These are phyloP conservation scores for Geodia barretti DNA, from an alignment of 37 sponge, comb jelly and placozoan genomes.

Conservation along the genomic window DNA sequence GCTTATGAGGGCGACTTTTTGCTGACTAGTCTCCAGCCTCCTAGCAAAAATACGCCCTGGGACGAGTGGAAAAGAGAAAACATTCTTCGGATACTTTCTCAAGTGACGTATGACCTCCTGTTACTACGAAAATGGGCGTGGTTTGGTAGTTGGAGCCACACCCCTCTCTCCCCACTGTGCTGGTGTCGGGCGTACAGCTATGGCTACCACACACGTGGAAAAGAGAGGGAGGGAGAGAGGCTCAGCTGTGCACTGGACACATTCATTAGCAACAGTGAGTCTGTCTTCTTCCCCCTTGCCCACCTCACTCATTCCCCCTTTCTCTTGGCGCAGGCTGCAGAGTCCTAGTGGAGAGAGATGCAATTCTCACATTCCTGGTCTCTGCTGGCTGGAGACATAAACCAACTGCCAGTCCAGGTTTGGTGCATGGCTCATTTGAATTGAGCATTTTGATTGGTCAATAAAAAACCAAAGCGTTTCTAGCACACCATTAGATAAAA, in stretches of 20 bases:
- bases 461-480: too few species aligned
- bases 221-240: conserved; percentile 20
- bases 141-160: conserved; percentile 29
- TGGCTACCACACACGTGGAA: neutral
- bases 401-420: too few species aligned
- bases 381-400: neutral
- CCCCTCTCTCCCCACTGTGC: conserved; percentile 6
- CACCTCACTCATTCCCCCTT: neutral
- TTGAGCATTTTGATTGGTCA: too few species aligned
- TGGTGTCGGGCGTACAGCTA: conserved; percentile 1
- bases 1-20: too few species aligned
- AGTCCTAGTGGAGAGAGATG: neutral
- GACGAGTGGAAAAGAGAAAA: neutral
- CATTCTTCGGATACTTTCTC: neutral
- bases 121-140: conserved; percentile 18
- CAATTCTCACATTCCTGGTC: neutral
- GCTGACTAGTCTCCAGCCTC: neutral
- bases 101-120: conserved; percentile 3
- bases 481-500: too few species aligned
- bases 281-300: neutral
- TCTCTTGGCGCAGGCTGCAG: neutral
- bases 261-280: neutral
- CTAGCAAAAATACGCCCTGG: neutral
- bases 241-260: conserved; percentile 8
- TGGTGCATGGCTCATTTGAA: too few species aligned